Conservation (phyloP, 2,797 vertebrate species). For the Enteromius viviparus region DNA sequence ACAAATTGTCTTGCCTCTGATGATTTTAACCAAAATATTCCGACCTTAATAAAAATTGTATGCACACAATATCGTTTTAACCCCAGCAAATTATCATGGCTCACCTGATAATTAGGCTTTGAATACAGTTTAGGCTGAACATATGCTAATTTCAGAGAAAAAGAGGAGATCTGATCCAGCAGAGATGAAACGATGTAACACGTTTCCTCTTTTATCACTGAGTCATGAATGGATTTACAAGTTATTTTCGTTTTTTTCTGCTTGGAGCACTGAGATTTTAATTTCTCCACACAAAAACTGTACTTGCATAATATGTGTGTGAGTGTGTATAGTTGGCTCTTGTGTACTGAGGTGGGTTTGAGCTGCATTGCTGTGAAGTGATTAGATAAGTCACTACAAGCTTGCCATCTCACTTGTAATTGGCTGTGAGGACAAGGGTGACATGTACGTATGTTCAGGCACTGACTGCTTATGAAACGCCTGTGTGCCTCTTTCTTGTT, state of each 20-base stretch:
- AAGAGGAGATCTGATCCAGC: slow-evolving; percentile 6
- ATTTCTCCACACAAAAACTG: slow-evolving; percentile 4
- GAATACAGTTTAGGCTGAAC: slow-evolving; percentile 24
- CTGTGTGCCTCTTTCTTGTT: slow-evolving; percentile 25
- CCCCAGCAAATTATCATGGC: neutral
- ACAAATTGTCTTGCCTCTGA: neutral
- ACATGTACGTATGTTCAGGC: slow-evolving; percentile 25
- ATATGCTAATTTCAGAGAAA: slow-evolving; percentile 5
- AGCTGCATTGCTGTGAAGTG: slow-evolving; percentile 42
- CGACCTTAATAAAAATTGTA: neutral
- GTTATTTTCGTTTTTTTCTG: slow-evolving; percentile 3
- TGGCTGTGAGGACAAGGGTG: slow-evolving; percentile 49
- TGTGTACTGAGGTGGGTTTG: slow-evolving; percentile 38
- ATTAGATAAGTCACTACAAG: slow-evolving; percentile 52
- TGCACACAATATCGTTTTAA: neutral
- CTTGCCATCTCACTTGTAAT: slow-evolving; percentile 52
- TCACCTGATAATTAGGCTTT: neutral
- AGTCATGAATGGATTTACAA: slow-evolving; percentile 20
- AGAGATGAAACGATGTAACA: slow-evolving; percentile 7
- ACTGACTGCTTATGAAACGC: slow-evolving; percentile 36
- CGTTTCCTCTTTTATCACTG: slow-evolving; percentile 7
- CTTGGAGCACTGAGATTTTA: slow-evolving; percentile 16
- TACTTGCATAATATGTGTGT: slow-evolving; percentile 22
- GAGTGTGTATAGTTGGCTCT: slow-evolving; percentile 16
- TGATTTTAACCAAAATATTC: neutral